These are phyloP conservation scores for Oriolus oriolus DNA, from an alignment of 2,113 vertebrate genomes.

Conservation along the genomic window DNA sequence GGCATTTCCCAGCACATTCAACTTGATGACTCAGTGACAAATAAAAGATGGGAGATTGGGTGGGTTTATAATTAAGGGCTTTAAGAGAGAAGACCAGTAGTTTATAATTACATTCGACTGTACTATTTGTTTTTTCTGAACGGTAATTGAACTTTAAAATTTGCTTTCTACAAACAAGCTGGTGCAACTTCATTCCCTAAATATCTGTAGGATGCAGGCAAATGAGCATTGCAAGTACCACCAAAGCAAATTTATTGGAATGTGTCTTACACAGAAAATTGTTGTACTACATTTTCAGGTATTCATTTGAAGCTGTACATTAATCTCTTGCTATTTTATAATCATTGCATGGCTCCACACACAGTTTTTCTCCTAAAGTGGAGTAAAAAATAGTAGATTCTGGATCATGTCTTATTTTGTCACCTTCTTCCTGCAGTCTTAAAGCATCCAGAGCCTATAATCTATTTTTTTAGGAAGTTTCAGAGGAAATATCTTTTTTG, in stretches of 20 bases:
- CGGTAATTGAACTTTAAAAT: background rate
- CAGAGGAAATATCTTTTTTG: background rate
- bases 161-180: background rate
- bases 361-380: background rate
- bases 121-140: background rate
- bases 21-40: background rate
- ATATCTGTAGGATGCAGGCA: background rate
- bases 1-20: background rate
- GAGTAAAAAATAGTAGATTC: background rate
- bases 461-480: background rate
- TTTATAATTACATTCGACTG: background rate
- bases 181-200: background rate
- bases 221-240: accelerated
- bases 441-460: background rate
- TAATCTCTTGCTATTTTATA: background rate
- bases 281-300: background rate
- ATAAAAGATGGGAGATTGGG: background rate
- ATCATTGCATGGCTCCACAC: background rate
- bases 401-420: background rate
- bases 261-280: background rate
- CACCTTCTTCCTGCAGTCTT: background rate
- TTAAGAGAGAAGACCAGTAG: background rate
- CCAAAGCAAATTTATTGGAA: background rate
- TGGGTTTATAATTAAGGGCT: background rate
- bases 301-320: background rate